Percentiles rank a stretch among this genome's conserved stretches.
Conservation (phyloP, 2,797 vertebrate genomes). For the Tangara arthus region DNA sequence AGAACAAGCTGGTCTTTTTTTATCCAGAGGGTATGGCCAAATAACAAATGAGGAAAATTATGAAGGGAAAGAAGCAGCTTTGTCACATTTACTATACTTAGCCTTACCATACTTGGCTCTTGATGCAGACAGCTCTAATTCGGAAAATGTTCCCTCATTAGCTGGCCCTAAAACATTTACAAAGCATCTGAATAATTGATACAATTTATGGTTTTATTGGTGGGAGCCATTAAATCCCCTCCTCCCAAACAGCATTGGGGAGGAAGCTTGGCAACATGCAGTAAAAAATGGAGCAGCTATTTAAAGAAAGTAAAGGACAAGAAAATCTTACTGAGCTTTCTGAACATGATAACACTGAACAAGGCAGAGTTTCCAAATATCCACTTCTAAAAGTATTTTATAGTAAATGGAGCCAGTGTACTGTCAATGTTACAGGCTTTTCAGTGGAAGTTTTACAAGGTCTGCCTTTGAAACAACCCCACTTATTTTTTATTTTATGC, state of each 20-base stretch:
- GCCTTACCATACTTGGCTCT: background rate
- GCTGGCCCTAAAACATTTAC: constrained; percentile 57
- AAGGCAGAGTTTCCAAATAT: background rate
- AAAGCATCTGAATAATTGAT: constrained; percentile 54
- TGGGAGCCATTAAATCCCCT: constrained; percentile 7
- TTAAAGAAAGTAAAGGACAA: constrained; percentile 35
- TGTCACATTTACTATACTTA: background rate
- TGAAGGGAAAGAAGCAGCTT: background rate
- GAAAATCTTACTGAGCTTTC: background rate
- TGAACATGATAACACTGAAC: background rate
- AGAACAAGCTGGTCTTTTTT: background rate
- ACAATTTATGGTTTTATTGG: constrained; percentile 29
- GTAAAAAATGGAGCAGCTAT: constrained; percentile 10
- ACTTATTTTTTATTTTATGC: background rate
- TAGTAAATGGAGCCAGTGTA: background rate
- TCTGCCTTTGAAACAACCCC: background rate
- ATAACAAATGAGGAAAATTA: background rate
- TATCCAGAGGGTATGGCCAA: background rate
- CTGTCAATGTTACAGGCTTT: background rate
- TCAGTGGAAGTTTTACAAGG: background rate
- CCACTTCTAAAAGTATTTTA: background rate
- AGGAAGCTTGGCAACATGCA: background rate
- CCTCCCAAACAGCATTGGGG: background rate
- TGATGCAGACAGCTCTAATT: background rate
- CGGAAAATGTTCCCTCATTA: constrained; percentile 48